phyloP scores from a whole-genome alignment of 1,140 invertebrate species.

The Pseudomyrmex pallidus region DNA sequence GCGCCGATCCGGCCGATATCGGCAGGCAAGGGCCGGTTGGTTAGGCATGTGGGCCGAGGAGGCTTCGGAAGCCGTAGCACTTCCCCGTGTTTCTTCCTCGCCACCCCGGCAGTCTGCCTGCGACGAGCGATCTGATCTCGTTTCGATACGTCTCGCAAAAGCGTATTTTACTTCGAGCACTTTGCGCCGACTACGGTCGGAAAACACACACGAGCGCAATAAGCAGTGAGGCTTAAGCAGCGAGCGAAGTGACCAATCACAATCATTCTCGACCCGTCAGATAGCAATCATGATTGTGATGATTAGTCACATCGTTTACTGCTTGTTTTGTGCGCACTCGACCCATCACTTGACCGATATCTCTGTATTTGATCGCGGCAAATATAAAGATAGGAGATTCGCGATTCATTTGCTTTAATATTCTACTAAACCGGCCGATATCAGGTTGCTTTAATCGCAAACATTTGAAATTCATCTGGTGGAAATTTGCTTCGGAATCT shows the following conservation, averaged over 20 bases:
- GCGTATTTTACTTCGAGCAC: conserved; percentile 37
- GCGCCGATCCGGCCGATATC: conserved; percentile 12
- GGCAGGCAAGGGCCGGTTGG: conserved; percentile 65
- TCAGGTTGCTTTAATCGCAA: background rate
- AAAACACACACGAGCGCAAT: too few species aligned
- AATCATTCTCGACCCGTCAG: too few species aligned
- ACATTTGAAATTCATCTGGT: background rate
- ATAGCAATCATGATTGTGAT: too few species aligned
- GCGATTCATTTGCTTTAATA: conserved; percentile 1
- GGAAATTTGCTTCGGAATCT: background rate
- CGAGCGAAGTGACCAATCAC: too few species aligned
- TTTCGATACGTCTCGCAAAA: conserved; percentile 68
- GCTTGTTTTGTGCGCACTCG: too few species aligned
- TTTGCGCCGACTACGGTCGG: background rate
- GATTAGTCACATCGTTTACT: too few species aligned
- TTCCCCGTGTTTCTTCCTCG: conserved; percentile 76
- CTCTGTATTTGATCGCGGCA: background rate
- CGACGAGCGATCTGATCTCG: conserved; percentile 73
- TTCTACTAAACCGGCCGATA: too few species aligned
- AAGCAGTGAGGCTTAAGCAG: too few species aligned
- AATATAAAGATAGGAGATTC: background rate
- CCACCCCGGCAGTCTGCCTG: conserved; percentile 66
- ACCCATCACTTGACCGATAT: background rate
- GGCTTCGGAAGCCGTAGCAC: conserved; percentile 81
- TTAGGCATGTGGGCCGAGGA: conserved; percentile 67